phyloP scores from a whole-genome alignment of 1,140 invertebrate genomes.

The Drosophila paulistorum region DNA sequence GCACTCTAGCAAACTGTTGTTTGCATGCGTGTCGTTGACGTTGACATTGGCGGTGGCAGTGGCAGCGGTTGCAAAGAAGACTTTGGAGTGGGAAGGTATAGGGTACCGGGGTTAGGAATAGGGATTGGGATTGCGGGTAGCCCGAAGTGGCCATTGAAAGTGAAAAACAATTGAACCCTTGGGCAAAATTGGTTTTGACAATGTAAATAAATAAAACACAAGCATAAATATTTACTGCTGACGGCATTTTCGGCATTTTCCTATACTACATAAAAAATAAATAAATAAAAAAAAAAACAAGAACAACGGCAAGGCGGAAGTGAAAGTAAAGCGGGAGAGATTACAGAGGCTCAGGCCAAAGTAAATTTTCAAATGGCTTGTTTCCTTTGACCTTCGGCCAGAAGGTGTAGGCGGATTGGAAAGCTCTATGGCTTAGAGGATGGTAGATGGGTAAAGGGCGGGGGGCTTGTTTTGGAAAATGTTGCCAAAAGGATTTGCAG shows the following conservation, averaged over 20 bases:
- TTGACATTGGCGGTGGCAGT: slow-evolving; percentile 33
- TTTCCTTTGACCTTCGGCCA: slow-evolving; percentile 40
- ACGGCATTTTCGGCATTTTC: slow-evolving; percentile 54
- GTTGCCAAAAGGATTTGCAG: slow-evolving; percentile 80
- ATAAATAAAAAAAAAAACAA: slow-evolving; percentile 1
- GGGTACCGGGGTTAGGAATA: slow-evolving; percentile 10
- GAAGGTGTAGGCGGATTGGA: background rate
- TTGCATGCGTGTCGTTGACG: slow-evolving; percentile 76
- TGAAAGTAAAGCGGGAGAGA: slow-evolving; percentile 63
- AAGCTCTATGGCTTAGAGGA: too few species aligned
- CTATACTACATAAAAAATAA: slow-evolving; percentile 19
- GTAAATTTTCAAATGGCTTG: slow-evolving; percentile 51
- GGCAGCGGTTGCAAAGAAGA: background rate
- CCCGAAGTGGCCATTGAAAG: slow-evolving; percentile 61
- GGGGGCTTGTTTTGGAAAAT: slow-evolving; percentile 22
- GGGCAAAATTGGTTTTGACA: slow-evolving; percentile 81
- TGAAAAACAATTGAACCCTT: slow-evolving; percentile 82
- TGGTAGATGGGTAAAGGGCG: background rate
- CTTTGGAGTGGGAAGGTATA: background rate
- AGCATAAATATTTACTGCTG: slow-evolving; percentile 81
- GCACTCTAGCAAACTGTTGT: slow-evolving; percentile 38
- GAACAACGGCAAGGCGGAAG: background rate
- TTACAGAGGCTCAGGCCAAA: slow-evolving; percentile 64
- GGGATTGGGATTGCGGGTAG: slow-evolving; percentile 48
- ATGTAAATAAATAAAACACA: slow-evolving; percentile 82